Percentiles rank a stretch among this genome's conserved stretches.
phyloP scores from a whole-genome alignment of 1,140 invertebrate species.

The Anoplophora glabripennis region DNA sequence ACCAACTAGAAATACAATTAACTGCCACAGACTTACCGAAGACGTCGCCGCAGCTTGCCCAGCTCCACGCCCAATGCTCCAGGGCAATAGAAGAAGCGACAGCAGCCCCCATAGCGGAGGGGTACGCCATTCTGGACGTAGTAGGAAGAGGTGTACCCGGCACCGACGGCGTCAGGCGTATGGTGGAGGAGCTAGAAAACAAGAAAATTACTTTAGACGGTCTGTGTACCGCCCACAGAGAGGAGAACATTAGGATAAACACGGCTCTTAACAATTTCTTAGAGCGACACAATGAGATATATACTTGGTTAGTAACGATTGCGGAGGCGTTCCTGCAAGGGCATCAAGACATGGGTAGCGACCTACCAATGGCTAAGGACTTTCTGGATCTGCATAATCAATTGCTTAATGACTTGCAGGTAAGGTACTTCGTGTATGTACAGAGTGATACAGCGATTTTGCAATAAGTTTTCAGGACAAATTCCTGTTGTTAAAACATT shows the following conservation, averaged over 20 bases:
- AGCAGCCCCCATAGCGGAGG: conserved; percentile 63
- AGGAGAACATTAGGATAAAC: conserved; percentile 69
- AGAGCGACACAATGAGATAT: conserved; percentile 67
- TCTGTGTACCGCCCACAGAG: conserved; percentile 66
- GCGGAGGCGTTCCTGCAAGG: conserved; percentile 71
- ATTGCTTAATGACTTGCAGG: conserved; percentile 71
- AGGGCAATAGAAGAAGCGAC: conserved; percentile 65
- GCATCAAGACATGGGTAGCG: conserved; percentile 73
- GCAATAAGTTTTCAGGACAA: too few relatives aligned
- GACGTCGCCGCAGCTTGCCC: conserved; percentile 62
- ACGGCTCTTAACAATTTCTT: conserved; percentile 67
- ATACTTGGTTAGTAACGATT: conserved; percentile 69
- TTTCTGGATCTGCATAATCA: conserved; percentile 75
- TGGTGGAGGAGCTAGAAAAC: conserved; percentile 72
- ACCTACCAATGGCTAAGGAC: conserved; percentile 66
- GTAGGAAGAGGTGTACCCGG: conserved; percentile 63
- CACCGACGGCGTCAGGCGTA: conserved; percentile 63
- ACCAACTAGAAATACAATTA: conserved; percentile 75
- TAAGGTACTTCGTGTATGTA: conserved; percentile 44
- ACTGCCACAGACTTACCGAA: conserved; percentile 62
- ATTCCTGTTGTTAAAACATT: too few relatives aligned
- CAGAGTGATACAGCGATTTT: conserved; percentile 20
- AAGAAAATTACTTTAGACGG: conserved; percentile 65
- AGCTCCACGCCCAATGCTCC: conserved; percentile 63
- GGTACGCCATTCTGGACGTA: conserved; percentile 69